Evolutionary conservation across 2,797 vertebrate species (phyloP).

Genomic region (Sparidentex hasta): DNA sequence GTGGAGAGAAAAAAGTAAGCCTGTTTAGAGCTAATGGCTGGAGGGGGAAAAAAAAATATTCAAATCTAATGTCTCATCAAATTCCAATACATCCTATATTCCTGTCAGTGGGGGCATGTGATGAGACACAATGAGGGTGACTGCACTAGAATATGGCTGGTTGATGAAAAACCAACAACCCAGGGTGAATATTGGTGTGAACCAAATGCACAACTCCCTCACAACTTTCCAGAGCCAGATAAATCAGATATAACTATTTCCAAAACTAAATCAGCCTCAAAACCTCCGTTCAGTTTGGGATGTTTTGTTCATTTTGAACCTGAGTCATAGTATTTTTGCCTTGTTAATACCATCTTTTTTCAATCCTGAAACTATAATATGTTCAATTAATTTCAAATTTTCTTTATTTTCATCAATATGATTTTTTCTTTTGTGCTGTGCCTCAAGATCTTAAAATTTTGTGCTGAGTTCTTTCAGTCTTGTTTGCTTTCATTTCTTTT

Average conservation of each 20-base stretch:
- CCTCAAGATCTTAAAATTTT: no score
- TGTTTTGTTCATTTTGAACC: no score
- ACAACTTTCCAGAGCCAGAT: conserved; percentile 7
- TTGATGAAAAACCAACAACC: conserved; percentile 51
- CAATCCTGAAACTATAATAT: no score
- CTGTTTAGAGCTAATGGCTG: conserved; percentile 24
- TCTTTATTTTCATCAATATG: no score
- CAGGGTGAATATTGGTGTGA: background rate
- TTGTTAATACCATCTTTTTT: no score
- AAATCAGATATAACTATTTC: conserved; percentile 30
- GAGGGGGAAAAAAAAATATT: conserved; percentile 41
- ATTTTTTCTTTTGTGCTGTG: no score
- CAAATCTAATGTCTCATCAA: conserved; percentile 55
- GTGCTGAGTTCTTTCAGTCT: no score
- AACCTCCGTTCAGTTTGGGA: conserved; percentile 8
- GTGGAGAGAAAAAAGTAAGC: conserved; percentile 21
- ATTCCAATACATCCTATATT: conserved; percentile 43
- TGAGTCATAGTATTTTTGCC: no score
- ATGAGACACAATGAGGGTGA: conserved; percentile 26
- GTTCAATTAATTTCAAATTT: no score
- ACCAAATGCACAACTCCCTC: background rate
- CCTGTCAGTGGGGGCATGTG: background rate
- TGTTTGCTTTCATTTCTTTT: no score
- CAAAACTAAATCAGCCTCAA: conserved; percentile 27
- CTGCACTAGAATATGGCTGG: background rate